Conservation (phyloP, 2,113 vertebrate species). For the Dicerorhinus sumatrensis region DNA sequence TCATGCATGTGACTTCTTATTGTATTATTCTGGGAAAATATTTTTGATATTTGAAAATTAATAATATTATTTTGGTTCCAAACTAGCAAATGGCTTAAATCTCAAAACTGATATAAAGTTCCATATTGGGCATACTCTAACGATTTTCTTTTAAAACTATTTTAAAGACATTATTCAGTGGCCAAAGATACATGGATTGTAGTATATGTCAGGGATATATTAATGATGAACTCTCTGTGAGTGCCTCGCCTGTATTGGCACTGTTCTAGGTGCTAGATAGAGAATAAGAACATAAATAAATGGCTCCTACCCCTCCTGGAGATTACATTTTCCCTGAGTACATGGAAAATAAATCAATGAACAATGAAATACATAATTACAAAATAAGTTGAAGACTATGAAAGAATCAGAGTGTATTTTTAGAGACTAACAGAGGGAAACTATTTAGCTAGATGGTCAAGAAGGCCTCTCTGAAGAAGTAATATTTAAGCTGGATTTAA, state of each 20-base stretch:
- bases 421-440: neutral
- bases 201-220: neutral
- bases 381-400: neutral
- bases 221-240: neutral
- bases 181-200: neutral
- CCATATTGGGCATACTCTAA: neutral
- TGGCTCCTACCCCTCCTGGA: neutral
- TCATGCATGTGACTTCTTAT: neutral
- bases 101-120: neutral
- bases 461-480: neutral
- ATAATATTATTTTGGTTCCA: neutral
- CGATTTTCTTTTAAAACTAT: neutral
- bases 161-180: neutral
- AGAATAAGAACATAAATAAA: neutral
- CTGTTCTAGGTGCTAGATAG: neutral
- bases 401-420: neutral
- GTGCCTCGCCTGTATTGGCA: neutral
- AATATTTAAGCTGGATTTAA: neutral
- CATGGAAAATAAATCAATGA: neutral
- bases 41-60: conserved; percentile 7
- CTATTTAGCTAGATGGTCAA: neutral
- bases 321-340: neutral
- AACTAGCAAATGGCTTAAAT: neutral
- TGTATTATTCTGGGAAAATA: neutral
- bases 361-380: neutral